Percentiles rank a stretch among this genome's conserved stretches.
Conservation (phyloP, 1,140 invertebrate genomes). For the Triops cancriformis region DNA sequence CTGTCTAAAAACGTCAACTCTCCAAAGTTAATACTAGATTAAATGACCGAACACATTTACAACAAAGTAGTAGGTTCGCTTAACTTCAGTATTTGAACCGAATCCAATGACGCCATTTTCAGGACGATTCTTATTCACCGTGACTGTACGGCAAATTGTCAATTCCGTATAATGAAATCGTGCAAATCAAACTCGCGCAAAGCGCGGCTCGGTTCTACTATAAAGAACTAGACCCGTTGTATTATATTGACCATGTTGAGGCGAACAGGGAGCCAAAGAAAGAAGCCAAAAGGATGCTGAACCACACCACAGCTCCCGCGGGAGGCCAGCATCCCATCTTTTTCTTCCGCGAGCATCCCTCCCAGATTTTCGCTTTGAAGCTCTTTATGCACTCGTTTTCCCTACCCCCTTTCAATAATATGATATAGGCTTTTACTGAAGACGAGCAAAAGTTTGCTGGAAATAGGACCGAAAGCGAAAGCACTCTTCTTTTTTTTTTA, state of each 20-base stretch:
- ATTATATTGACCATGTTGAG: neutral
- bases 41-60: too few relatives aligned
- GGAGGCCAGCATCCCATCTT: neutral
- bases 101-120: too few relatives aligned
- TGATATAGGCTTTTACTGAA: neutral
- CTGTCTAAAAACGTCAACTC: too few relatives aligned
- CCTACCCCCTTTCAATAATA: neutral
- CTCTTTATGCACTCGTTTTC: neutral
- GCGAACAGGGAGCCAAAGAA: neutral
- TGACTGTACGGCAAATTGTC: too few relatives aligned
- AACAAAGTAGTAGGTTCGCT: too few relatives aligned
- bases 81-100: too few relatives aligned
- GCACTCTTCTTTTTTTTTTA: neutral
- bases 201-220: too few relatives aligned
- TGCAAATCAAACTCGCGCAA: too few relatives aligned
- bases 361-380: neutral
- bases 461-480: neutral
- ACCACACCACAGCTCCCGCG: neutral
- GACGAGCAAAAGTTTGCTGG: neutral
- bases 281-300: neutral
- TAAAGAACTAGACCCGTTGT: neutral
- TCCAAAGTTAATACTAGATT: too few relatives aligned
- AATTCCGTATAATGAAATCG: too few relatives aligned
- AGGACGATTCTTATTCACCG: too few relatives aligned
- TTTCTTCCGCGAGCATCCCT: neutral